Conservation (phyloP, 2,797 vertebrate species). For the Coluber constrictor region DNA sequence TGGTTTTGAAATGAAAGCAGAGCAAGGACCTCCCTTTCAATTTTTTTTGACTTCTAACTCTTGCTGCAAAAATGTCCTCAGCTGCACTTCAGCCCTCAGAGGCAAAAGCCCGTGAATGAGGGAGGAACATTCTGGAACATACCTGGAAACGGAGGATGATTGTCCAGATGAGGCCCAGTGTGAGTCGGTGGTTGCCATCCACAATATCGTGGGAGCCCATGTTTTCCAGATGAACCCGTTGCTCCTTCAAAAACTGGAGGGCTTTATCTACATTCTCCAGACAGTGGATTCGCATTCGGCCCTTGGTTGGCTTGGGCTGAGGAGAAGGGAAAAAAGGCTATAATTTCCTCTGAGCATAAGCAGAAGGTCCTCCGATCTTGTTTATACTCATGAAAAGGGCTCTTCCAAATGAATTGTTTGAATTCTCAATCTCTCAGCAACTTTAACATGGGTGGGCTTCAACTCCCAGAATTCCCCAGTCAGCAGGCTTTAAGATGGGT, state of each 20-base stretch:
- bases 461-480: not conserved
- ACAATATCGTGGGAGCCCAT: slow-evolving; percentile 96
- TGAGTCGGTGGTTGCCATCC: slow-evolving; percentile 91
- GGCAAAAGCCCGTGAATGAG: not conserved
- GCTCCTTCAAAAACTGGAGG: slow-evolving; percentile 92
- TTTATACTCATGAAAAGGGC: not conserved
- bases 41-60: not conserved
- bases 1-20: not conserved
- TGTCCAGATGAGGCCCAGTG: slow-evolving; percentile 92
- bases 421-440: not conserved
- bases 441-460: not conserved
- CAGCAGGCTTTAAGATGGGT: not conserved
- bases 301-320: slow-evolving; percentile 91
- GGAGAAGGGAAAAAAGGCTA: not conserved
- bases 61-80: not conserved
- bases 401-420: not conserved
- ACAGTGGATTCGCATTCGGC: slow-evolving; percentile 94
- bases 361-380: not conserved
- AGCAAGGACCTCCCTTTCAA: not conserved
- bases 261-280: slow-evolving; percentile 95
- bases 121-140: not conserved
- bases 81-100: not conserved
- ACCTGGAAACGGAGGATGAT: slow-evolving; percentile 95
- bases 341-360: not conserved
- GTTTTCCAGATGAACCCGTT: slow-evolving; percentile 91